These are phyloP conservation scores for Lepas anatifera DNA, from an alignment of 2,888 invertebrate genomes.

Conservation along the genomic window DNA sequence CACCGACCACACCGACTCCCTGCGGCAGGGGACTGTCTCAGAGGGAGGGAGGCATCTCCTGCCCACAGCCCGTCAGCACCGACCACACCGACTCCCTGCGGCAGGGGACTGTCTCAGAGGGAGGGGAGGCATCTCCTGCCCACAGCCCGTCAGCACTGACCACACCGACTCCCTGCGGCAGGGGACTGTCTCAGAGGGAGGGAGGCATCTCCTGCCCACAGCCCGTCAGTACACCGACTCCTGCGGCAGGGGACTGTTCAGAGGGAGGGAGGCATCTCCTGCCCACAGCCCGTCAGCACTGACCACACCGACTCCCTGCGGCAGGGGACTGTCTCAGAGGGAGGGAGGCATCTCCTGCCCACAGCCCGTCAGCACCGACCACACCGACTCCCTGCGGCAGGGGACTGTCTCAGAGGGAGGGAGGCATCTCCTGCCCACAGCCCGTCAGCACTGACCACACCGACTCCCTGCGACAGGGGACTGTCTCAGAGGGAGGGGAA, in stretches of 20 bases:
- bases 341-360: not conserved
- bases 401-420: no score
- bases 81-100: not conserved
- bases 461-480: conserved; percentile 60
- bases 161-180: not conserved
- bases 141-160: not conserved
- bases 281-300: not conserved
- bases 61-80: not conserved
- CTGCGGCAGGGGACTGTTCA: no score
- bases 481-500: no score
- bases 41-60: not conserved
- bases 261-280: not conserved
- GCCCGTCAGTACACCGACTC: conserved; percentile 86
- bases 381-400: not conserved
- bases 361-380: not conserved
- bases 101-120: no score
- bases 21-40: no score
- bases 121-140: not conserved
- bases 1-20: conserved; percentile 94
- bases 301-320: not conserved
- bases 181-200: no score
- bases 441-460: conserved; percentile 70
- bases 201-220: conserved; percentile 44
- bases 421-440: conserved; percentile 41
- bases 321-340: no score